These are phyloP conservation scores for Parauchenoglanis punctatus DNA, from an alignment of 2,797 vertebrate species.

Conservation along the genomic window DNA sequence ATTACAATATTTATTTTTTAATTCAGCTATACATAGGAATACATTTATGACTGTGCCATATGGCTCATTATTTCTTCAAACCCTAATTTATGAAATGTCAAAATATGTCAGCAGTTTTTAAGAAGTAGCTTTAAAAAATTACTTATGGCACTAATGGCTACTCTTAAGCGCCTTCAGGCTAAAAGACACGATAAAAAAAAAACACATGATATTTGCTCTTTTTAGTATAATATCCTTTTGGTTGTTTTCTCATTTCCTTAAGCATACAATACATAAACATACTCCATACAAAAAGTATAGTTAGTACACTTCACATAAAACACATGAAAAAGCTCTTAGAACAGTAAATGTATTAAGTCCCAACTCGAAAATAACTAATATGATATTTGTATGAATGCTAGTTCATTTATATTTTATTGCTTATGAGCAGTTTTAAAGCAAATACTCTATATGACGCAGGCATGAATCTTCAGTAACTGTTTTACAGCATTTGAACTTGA, in stretches of 20 bases:
- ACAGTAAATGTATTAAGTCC: not conserved
- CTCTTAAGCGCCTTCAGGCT: not conserved
- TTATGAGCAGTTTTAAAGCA: not conserved
- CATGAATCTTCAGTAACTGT: not conserved
- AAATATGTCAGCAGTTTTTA: not conserved
- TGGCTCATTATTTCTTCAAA: not conserved
- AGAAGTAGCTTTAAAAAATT: not conserved
- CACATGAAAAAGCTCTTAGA: not conserved
- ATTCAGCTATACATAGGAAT: not conserved
- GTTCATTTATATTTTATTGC: not conserved
- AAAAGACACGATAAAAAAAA: not conserved
- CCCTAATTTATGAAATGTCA: not conserved
- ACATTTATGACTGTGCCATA: conserved; percentile 1
- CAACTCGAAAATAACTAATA: not conserved
- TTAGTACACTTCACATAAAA: not conserved
- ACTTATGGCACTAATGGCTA: not conserved
- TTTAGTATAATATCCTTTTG: not conserved
- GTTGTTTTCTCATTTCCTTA: not conserved
- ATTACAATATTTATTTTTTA: conserved; percentile 1
- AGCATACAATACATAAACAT: not conserved
- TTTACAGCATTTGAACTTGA: not conserved
- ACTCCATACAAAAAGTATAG: not conserved
- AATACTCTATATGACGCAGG: not conserved
- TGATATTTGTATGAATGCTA: not conserved
- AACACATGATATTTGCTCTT: not conserved